Base-by-base conservation (phyloP, 1,140 invertebrate genomes). In the Schlechtendalia chinensis region DNA sequence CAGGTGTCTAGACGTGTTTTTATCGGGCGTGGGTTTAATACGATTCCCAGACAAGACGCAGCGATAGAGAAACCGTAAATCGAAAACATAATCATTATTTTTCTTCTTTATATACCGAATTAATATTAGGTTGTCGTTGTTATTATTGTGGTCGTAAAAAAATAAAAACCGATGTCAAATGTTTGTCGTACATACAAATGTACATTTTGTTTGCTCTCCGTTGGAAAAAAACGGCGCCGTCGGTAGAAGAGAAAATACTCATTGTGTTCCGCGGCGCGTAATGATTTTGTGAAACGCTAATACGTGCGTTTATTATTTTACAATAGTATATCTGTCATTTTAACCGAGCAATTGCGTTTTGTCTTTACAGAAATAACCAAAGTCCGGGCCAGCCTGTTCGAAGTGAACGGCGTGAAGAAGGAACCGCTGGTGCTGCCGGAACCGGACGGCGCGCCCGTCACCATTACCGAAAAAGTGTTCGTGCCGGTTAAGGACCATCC, bases 401-500 rank as follows among this genome's bases (percentile, higher is more conserved):
- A 99, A 91, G 96, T 98, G 87, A 97, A 96, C 90, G 96, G 96
- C 81, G 93, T 94, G 45, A 95, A 95, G 87, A 96, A 97, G 86
- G 95, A 98, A 86, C 94, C 96, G 45, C 89, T 98, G 65, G 88
- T 93, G 81, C 89, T 99, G 84, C 98, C 98, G 84, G 97, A 99
- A 84, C 89, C 95, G 61, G 92, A 95, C 82, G 98, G 98, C 59
- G 90, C 94, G 83, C 89, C 95, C 83, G 93, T 94, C 81, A 95
- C 95, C 84, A 90, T 97, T 83, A 95, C 95, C 87, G 98, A 99
- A 90, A 99, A 99, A 91, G 94, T 99, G 84, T 99, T 97, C 89
- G 97, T 99, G 85, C 98, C 98, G 27, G 95, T 98, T 83, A 98
- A 98, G 91, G 97, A 99, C 88, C 95, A 98, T 88, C 98, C 98